Evolutionary conservation across 2,888 invertebrate species (phyloP), one percentile per base, ranked within the genome.

Genomic region (Ypsolopha sequella): DNA sequence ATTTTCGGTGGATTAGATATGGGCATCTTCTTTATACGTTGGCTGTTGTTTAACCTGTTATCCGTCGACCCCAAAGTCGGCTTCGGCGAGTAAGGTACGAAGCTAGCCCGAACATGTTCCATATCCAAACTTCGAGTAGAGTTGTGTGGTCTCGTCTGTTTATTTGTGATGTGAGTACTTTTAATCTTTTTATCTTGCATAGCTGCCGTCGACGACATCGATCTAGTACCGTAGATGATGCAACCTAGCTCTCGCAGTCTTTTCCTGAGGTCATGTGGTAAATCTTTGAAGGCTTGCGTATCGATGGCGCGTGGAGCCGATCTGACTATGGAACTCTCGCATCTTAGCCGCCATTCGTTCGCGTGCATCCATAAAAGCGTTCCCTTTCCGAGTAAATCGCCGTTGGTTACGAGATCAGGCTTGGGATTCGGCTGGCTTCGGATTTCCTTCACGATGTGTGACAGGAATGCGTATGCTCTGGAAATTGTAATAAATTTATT

Each of bases 381-480:
- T 38, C 58, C 60, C 2, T 65, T 58, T 0, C 56, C 59, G 2
- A 58, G 9, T n/a, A 38, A 7, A 36, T 56, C 57, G 45, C 64
- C 64, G 50, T 66, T 65, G 10, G 56, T 63, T 10, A 71, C 62
- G 8, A 73, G 60, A 50, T 79, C 79, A 0, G 73, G 73, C 53
- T 68, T 71, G 0, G 66, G 55, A 50, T 59, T 59, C 0, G 66
- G 63, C 11, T 65, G 65, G 34, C 52, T 62, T 9, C 63, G 62
- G 14, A 68, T 60, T 36, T 73, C 70, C 36, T 62, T 64, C 8
- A 70, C 58, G 0, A 74, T 53, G 1, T 58, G 55, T 7, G 71
- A 71, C 7, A 85, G 70, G 33, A 86, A 86, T 0, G 90, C 85
- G 64, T 95, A 95, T 55, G 95, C 92, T 52, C 91, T 51, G 36